These are phyloP conservation scores for Ophiodon elongatus DNA, from an alignment of 2,113 vertebrate species.

Conservation along the genomic window DNA sequence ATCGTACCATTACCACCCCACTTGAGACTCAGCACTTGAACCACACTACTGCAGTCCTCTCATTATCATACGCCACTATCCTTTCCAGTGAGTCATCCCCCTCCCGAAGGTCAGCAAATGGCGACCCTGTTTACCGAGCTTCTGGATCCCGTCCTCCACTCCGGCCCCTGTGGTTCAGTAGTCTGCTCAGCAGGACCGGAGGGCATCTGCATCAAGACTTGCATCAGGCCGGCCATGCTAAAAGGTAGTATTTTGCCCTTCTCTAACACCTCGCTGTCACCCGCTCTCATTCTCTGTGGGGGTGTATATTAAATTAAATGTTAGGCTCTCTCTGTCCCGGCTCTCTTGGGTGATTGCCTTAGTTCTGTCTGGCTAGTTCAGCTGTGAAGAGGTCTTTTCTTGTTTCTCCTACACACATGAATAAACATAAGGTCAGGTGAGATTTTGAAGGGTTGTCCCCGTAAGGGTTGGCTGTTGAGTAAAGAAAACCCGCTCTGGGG, in stretches of 20 bases:
- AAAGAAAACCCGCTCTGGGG: conserved; percentile 19
- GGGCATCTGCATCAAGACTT: conserved; percentile 48
- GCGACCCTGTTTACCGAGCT: conserved; percentile 53
- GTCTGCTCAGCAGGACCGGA: conserved; percentile 32
- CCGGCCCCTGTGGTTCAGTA: conserved; percentile 16
- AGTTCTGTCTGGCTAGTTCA: conserved; percentile 52
- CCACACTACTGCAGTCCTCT: background rate
- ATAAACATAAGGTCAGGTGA: conserved; percentile 72
- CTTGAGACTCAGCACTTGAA: conserved; percentile 26
- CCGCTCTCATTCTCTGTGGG: conserved; percentile 38
- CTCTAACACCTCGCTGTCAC: conserved; percentile 55
- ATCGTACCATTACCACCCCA: background rate
- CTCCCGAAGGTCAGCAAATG: conserved; percentile 45
- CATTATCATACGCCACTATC: conserved; percentile 33
- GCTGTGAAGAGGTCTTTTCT: conserved; percentile 35
- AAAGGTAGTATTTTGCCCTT: conserved; percentile 53
- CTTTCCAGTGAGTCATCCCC: conserved; percentile 50
- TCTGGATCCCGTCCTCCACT: conserved; percentile 20
- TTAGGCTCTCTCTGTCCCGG: conserved; percentile 26
- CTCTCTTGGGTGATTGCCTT: conserved; percentile 55
- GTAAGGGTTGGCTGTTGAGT: conserved; percentile 19
- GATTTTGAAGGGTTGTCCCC: conserved; percentile 16
- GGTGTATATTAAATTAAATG: conserved; percentile 63
- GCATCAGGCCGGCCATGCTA: conserved; percentile 52
- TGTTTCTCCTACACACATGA: conserved; percentile 59